A percentile compares a stretch with the other conserved stretches of the same genome.
phyloP scores from a whole-genome alignment of 2,113 vertebrate genomes.

The Numenius arquata region DNA sequence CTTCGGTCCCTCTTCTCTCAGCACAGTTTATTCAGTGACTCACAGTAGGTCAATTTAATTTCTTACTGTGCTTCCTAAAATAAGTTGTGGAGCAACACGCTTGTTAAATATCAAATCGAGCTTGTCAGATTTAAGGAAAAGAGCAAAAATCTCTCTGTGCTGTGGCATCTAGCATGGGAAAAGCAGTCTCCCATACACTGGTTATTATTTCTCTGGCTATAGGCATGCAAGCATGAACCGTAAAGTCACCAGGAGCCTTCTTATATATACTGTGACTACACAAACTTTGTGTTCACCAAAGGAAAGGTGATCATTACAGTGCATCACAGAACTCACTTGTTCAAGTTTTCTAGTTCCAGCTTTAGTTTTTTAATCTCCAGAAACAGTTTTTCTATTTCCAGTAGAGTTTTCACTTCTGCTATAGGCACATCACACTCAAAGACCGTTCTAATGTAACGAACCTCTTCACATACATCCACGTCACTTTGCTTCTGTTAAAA shows the following conservation, averaged over 20 bases:
- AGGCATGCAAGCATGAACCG: neutral
- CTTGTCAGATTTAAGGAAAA: neutral
- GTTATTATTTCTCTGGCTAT: neutral
- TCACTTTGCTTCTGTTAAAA: neutral
- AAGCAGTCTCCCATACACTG: neutral
- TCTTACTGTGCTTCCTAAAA: neutral
- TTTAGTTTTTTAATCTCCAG: slow-evolving; percentile 34
- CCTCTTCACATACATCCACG: neutral
- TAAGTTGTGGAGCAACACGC: fast-evolving
- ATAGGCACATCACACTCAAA: neutral
- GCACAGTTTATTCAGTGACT: neutral
- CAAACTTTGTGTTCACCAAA: neutral
- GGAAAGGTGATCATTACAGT: neutral
- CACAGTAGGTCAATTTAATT: neutral
- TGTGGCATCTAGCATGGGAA: fast-evolving
- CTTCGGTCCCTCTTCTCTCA: neutral
- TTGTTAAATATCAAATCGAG: neutral
- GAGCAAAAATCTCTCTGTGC: neutral
- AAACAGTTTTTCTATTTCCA: slow-evolving; percentile 62
- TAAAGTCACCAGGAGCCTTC: neutral
- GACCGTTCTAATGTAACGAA: fast-evolving
- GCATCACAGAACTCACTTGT: fast-evolving
- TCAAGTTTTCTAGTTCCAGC: neutral
- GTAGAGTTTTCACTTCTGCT: slow-evolving; percentile 45
- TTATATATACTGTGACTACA: no score